A percentile compares a stretch with the other conserved stretches of the same genome.
Conservation (phyloP, 2,888 invertebrate species). For the Empis livida region DNA sequence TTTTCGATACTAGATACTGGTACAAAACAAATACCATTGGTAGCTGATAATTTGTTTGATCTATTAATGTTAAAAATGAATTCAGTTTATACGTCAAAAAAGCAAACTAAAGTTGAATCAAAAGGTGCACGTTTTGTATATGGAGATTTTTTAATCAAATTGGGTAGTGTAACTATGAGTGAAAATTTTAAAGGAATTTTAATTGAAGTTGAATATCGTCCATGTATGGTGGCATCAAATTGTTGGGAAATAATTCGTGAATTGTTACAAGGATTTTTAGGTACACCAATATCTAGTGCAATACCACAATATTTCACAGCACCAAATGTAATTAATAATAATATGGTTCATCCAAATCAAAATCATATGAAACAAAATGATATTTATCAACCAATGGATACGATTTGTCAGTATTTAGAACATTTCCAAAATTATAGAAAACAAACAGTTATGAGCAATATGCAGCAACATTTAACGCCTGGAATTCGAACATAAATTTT, state of each 20-base stretch:
- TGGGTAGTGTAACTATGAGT: conserved; percentile 85
- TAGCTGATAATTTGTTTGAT: conserved; percentile 85
- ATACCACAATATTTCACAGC: conserved; percentile 49
- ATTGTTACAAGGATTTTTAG: conserved; percentile 81
- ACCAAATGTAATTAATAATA: conserved; percentile 27
- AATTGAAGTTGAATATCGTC: conserved; percentile 86
- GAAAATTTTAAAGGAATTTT: conserved; percentile 88
- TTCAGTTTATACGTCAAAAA: conserved; percentile 77
- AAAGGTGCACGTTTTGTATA: conserved; percentile 79
- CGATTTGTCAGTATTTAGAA: conserved; percentile 87
- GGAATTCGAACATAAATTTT: no score
- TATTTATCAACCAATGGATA: conserved; percentile 80
- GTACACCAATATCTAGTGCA: conserved; percentile 56
- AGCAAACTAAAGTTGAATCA: conserved; percentile 74
- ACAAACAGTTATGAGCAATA: conserved; percentile 37
- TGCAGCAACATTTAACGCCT: conserved; percentile 9
- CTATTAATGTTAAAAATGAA: conserved; percentile 80
- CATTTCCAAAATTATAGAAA: conserved; percentile 85
- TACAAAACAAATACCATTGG: conserved; percentile 70
- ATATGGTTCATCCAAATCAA: conserved; percentile 28
- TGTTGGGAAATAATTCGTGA: conserved; percentile 89
- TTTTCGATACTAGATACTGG: conserved; percentile 85
- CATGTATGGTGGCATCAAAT: conserved; percentile 74
- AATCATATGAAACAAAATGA: conserved; percentile 55
- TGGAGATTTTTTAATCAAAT: conserved; percentile 86